A percentile compares a stretch with the other conserved stretches of the same genome.
Evolutionary conservation across 92 coral and sea anemone genomes (phyloP).

Genomic region (Palythoa heliodiscus): DNA sequence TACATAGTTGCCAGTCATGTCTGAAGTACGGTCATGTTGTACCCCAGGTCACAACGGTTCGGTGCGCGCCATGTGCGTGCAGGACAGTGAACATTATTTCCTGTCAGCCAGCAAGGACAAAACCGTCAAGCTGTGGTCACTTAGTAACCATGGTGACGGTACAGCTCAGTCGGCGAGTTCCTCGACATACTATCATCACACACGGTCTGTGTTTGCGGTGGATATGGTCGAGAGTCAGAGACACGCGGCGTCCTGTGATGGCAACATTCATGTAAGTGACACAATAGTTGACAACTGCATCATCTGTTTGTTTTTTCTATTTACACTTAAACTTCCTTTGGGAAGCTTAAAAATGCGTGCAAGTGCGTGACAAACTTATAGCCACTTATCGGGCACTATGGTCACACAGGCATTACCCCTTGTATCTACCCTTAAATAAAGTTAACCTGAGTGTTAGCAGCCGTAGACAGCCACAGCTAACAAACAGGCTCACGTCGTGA

Average conservation of each 20-base stretch:
- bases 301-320: not conserved
- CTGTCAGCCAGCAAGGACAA: constrained; percentile 95
- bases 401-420: no score
- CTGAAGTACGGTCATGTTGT: not conserved
- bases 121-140: constrained; percentile 97
- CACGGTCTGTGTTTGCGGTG: constrained; percentile 88
- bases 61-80: constrained; percentile 83
- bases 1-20: not conserved
- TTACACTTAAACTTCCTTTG: not conserved
- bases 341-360: not conserved
- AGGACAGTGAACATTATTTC: constrained; percentile 95
- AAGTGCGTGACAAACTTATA: no score
- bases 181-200: constrained; percentile 90
- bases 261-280: constrained; percentile 81
- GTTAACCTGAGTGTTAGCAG: no score
- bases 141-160: constrained; percentile 99
- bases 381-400: no score
- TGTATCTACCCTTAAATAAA: no score
- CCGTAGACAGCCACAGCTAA: no score
- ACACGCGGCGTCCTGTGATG: constrained; percentile 95
- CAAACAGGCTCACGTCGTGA: no score
- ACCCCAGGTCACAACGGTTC: constrained; percentile 94
- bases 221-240: constrained; percentile 87
- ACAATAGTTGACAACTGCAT: not conserved
- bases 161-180: constrained; percentile 99